Base-by-base conservation (phyloP, 2,888 invertebrate genomes). In the Venusia cambrica region DNA sequence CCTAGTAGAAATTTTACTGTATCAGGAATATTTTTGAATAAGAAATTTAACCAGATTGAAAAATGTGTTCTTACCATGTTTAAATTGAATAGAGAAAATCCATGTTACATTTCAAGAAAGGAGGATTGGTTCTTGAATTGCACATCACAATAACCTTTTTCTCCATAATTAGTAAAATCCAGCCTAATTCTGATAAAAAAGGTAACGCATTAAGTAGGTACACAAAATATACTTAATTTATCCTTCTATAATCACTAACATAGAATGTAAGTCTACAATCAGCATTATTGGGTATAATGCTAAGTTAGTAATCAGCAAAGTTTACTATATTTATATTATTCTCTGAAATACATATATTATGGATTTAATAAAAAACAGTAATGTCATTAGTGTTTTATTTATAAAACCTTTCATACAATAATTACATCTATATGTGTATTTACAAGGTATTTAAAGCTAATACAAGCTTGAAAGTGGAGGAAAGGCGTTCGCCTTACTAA, bases 401-500 rank as follows among this genome's bases (percentile, higher is more conserved):
- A 32, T 18, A 34, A 19, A n/a, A 11, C 1, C 8, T 13, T 8
- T 4, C 8, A 7, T 2, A 14, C 8, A 2, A n/a, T n/a, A n/a
- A n/a, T n/a, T n/a, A n/a, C n/a, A n/a, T n/a, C n/a, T n/a, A n/a
- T n/a, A n/a, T 5, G 4, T 21, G 11, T 11, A 11, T 8, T 11
- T 21, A 19, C 8, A 5, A 11, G 8, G 3, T 11, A 8, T 11
- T 2, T 22, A 48, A 28, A 32, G 44, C 52, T 65, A 73, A 56
- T 77, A 88, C 50, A 92, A 87, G 48, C 89, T 90, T 46, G 93
- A 92, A 18, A 94, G 74, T 5, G 91, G 83, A 2, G 99, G 99
- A 73, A 99, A 99, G 1, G 99, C 95, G 87, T 97, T 97, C 69
- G 96, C 95, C 74, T 99, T 99, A 61, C 98, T 98, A 22, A 99